Percentiles rank a stretch among this genome's conserved stretches.
phyloP scores from a whole-genome alignment of 37 sponge, comb jelly and placozoan genomes.

The Chondrosia reniformis region DNA sequence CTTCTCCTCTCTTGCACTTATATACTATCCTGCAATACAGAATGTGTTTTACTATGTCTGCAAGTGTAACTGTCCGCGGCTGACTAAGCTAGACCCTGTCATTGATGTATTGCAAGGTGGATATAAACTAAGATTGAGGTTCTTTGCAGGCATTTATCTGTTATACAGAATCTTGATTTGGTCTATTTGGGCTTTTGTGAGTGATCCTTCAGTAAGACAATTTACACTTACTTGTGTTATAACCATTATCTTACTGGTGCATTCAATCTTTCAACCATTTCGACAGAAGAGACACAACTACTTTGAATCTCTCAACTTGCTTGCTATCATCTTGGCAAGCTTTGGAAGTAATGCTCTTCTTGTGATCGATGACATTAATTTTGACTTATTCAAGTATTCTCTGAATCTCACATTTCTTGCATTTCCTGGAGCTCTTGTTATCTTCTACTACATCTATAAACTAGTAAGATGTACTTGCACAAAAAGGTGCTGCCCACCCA shows the following conservation, averaged over 20 bases:
- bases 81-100: not conserved
- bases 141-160: conserved; percentile 7
- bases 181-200: not conserved
- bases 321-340: not conserved
- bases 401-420: not conserved
- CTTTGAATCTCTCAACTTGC: not conserved
- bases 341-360: not conserved
- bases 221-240: not conserved
- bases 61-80: too few relatives aligned
- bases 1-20: too few relatives aligned
- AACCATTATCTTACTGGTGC: not conserved
- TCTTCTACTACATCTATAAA: not conserved
- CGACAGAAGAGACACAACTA: conserved; percentile 3
- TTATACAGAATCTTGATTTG: not conserved
- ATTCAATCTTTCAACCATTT: not conserved
- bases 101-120: conserved; percentile 18
- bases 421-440: not conserved
- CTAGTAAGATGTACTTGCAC: too few relatives aligned
- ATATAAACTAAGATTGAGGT: not conserved
- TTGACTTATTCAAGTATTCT: not conserved
- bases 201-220: not conserved
- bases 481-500: not conserved
- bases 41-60: too few relatives aligned
- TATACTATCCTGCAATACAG: too few relatives aligned
- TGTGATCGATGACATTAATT: not conserved